Percentiles rank a stretch among this genome's conserved stretches.
These are phyloP conservation scores for Coptotermes formosanus DNA, from an alignment of 1,140 invertebrate species.

Conservation along the genomic window DNA sequence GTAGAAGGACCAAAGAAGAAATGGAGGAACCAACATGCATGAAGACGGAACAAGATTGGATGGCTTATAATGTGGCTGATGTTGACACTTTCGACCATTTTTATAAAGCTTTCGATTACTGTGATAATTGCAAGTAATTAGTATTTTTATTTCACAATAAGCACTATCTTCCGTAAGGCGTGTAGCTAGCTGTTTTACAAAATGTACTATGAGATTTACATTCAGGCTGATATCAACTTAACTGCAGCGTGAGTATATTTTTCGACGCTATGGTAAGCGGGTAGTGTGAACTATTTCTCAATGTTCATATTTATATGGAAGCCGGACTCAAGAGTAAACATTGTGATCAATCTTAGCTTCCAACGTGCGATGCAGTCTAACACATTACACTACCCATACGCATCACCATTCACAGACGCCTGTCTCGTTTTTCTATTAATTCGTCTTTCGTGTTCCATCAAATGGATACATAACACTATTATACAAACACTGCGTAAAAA, in stretches of 20 bases:
- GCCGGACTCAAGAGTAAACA: slow-evolving; percentile 3
- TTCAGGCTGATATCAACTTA: neutral
- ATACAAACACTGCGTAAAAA: neutral
- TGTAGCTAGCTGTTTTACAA: no score
- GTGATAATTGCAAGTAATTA: no score
- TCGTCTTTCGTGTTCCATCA: neutral
- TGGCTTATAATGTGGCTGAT: no score
- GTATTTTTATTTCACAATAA: no score
- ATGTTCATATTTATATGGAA: neutral
- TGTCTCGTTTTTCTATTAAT: neutral
- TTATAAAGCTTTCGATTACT: no score
- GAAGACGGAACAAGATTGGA: no score
- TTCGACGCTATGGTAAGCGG: neutral
- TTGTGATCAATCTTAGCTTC: slow-evolving; percentile 16
- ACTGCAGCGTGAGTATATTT: neutral
- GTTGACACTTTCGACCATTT: no score
- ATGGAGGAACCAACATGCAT: no score
- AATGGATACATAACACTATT: neutral
- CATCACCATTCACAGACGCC: neutral
- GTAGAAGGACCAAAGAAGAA: no score
- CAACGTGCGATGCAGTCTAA: neutral
- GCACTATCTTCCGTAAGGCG: no score
- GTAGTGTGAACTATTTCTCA: neutral
- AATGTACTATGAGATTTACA: neutral
- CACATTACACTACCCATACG: neutral